phyloP scores from a whole-genome alignment of 2,113 vertebrate species.

The Burhinus oedicnemus region DNA sequence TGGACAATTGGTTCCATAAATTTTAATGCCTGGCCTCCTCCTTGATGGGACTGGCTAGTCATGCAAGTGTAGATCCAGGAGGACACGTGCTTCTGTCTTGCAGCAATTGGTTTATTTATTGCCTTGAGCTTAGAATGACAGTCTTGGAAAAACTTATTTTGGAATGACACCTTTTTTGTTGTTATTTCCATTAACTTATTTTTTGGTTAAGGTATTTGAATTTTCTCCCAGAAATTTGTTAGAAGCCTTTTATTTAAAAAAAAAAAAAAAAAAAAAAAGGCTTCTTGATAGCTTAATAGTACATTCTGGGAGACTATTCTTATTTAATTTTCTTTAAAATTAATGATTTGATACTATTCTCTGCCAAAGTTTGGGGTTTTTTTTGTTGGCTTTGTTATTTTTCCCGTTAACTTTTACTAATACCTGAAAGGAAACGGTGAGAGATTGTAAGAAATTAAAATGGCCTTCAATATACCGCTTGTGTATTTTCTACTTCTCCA shows the following conservation, averaged over 20 bases:
- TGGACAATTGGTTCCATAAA: neutral
- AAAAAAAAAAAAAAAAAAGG: neutral
- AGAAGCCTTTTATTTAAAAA: neutral
- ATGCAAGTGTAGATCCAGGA: neutral
- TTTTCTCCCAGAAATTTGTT: neutral
- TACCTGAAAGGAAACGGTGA: neutral
- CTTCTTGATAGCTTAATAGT: neutral
- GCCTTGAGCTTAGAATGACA: constrained; percentile 8
- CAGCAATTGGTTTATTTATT: constrained; percentile 30
- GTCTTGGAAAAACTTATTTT: constrained; percentile 23
- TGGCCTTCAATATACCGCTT: constrained; percentile 6
- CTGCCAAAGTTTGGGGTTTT: constrained; percentile 5
- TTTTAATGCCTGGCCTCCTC: neutral
- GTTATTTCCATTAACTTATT: constrained; percentile 50
- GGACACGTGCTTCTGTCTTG: neutral
- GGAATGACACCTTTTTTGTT: neutral
- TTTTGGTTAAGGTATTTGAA: constrained; percentile 7
- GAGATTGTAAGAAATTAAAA: constrained; percentile 22
- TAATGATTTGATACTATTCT: constrained; percentile 7
- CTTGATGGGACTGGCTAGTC: neutral
- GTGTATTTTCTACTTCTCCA: constrained; percentile 28
- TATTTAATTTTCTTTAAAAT: constrained; percentile 27
- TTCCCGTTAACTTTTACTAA: neutral
- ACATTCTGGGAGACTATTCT: constrained; percentile 29
- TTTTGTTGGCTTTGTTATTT: neutral